Conservation (phyloP, 2,797 vertebrate genomes). For the Neopelma chrysocephalum region DNA sequence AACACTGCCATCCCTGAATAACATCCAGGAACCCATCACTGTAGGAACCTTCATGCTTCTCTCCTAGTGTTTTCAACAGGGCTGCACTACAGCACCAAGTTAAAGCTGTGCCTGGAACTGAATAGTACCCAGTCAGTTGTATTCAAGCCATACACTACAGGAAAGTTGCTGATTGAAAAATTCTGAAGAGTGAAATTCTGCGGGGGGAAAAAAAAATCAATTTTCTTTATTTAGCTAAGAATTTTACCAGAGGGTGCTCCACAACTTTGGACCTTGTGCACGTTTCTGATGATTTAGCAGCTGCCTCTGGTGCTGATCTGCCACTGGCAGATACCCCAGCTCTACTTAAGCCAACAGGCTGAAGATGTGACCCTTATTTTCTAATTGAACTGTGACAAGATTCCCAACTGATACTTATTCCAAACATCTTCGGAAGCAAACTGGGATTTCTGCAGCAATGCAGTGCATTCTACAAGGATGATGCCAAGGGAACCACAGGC, state of each 20-base stretch:
- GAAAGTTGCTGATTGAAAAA: background rate
- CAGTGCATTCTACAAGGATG: background rate
- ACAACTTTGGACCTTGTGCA: background rate
- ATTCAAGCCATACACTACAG: background rate
- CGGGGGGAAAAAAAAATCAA: background rate
- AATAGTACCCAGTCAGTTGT: background rate
- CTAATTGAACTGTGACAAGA: background rate
- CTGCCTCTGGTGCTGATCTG: background rate
- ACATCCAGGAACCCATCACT: background rate
- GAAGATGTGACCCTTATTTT: background rate
- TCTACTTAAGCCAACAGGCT: background rate
- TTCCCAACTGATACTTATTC: background rate
- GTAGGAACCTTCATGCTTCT: background rate
- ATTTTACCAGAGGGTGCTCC: background rate
- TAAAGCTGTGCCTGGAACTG: background rate
- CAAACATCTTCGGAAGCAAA: background rate
- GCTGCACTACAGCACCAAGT: background rate
- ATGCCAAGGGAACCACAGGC: conserved; percentile 6
- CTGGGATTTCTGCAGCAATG: background rate
- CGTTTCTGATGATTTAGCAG: background rate
- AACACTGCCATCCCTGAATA: background rate
- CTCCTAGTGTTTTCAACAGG: background rate
- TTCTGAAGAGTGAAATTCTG: background rate
- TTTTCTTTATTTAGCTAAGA: background rate
- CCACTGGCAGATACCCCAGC: background rate